These are phyloP conservation scores for Entelurus aequoreus DNA, from an alignment of 2,113 vertebrate genomes.

Conservation along the genomic window DNA sequence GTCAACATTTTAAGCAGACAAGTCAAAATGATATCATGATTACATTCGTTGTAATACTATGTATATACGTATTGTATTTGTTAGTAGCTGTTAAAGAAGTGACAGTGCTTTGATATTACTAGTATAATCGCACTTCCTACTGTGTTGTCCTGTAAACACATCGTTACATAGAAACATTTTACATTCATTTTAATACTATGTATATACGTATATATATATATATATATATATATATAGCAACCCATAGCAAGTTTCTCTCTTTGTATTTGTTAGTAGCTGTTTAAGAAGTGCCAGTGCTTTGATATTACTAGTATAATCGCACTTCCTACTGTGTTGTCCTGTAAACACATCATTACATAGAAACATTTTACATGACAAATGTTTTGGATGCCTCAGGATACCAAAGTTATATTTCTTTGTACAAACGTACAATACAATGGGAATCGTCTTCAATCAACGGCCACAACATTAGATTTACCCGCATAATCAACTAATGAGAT, in stretches of 20 bases:
- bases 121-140: background rate
- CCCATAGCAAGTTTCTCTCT: too few species aligned
- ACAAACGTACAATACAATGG: too few species aligned
- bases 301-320: background rate
- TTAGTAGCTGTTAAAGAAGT: background rate
- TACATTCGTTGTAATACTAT: background rate
- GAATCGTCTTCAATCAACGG: background rate
- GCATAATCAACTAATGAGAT: background rate
- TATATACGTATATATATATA: background rate
- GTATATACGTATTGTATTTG: background rate
- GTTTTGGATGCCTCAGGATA: too few species aligned
- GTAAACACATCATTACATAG: background rate
- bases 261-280: background rate
- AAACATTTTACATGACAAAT: too few species aligned
- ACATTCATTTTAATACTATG: too few species aligned
- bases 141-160: background rate
- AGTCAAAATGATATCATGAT: background rate
- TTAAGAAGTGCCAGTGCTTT: background rate
- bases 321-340: background rate
- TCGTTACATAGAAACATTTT: too few species aligned
- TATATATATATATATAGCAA: too few species aligned
- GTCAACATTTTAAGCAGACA: background rate
- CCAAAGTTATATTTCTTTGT: too few species aligned
- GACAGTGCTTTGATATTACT: background rate
- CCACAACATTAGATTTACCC: background rate